Evolutionary conservation across 2,113 vertebrate genomes (phyloP), one percentile per base, ranked within the genome.

Genomic region (Lichenostomus cassidix): DNA sequence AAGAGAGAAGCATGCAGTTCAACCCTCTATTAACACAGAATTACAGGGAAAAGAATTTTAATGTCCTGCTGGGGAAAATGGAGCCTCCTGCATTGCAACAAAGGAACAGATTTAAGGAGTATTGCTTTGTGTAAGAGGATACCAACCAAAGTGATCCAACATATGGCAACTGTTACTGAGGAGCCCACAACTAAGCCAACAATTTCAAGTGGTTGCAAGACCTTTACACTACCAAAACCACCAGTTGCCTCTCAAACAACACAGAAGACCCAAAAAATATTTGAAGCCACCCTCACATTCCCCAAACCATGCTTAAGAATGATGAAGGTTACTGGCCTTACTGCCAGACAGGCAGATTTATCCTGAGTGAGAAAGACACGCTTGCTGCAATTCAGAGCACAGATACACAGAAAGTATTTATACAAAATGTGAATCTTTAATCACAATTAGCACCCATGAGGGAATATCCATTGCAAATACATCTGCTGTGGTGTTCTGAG

Each of bases 131-230:
- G 62, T 90, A 95, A 95, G 33, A n/a, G 49, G 63, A 95, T 42
- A 93, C 58, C 71, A 94, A 75, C 47, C 41, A 56, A 94, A 93
- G 62, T 23, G 77, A 88, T 80, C 62, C 80, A 90, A 91, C 76
- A 90, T 37, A 89, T 52, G 87, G 94, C 75, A 92, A 75, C 46
- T 17, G 75, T 90, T 95, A 94, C 33, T 15, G 60, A 86, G 56
- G 83, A 94, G 64, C 29, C 50, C 75, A 78, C 56, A 89, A 59
- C 64, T 79, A 85, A 92, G 85, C 35, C 92, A 96, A 92, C 90
- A 92, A 91, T 92, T 95, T 87, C 90, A 88, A 96, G 59, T 47
- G 74, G 44, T 21, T 89, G 33, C 47, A 89, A 96, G 83, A 59
- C 55, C 59, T 92, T 92, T 67, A 78, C 31, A 29, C 39, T 78